A percentile compares a stretch with the other conserved stretches of the same genome.
Evolutionary conservation across 2,797 vertebrate species (phyloP).

Genomic region (Peromyscus attwateri): DNA sequence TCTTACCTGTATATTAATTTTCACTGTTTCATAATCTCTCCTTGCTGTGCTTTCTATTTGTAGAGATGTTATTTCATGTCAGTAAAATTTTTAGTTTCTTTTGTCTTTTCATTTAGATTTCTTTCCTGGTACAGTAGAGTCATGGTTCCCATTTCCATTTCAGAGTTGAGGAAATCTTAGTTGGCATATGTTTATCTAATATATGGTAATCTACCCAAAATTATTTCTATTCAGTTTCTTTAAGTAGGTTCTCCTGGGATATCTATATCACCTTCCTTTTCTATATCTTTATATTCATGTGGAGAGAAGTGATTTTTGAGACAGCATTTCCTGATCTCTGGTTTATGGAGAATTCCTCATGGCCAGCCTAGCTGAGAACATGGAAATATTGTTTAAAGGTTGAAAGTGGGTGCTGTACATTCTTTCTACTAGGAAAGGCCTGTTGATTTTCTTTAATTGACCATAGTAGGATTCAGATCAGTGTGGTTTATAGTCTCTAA

Average conservation of each 20-base stretch:
- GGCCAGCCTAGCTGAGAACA: neutral
- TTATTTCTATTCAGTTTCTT: neutral
- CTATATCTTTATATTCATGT: neutral
- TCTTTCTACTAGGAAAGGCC: neutral
- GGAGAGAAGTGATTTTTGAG: accelerated
- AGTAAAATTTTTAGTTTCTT: neutral
- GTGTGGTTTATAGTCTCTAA: neutral
- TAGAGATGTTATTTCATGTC: neutral
- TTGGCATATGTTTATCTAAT: neutral
- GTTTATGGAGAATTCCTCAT: accelerated
- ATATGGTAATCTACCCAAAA: neutral
- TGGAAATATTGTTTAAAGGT: neutral
- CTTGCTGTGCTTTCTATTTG: neutral
- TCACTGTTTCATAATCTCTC: neutral
- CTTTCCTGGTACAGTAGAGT: neutral
- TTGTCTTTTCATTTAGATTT: neutral
- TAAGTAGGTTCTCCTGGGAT: neutral
- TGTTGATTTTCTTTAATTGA: neutral
- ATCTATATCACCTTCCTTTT: neutral
- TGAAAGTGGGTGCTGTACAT: neutral
- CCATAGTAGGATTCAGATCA: neutral
- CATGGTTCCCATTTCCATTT: neutral
- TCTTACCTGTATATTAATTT: neutral
- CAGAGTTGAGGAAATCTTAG: neutral
- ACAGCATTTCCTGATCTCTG: accelerated